Base-by-base conservation (phyloP, 2,888 invertebrate species). In the Ophion slaviceki region DNA sequence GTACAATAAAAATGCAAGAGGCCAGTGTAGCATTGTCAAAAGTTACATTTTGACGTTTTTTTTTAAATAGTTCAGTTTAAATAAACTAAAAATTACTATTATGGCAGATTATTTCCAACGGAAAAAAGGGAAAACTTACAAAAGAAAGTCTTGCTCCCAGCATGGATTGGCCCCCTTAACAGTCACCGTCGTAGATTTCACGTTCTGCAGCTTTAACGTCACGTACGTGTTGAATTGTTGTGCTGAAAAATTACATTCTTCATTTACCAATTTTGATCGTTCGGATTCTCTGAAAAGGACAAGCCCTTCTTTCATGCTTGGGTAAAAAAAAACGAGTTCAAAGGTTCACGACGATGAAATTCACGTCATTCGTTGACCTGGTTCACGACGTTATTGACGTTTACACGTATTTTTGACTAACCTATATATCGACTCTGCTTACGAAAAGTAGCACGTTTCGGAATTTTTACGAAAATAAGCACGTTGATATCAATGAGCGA, bases 61-160 rank as follows among this genome's bases (percentile, higher is more conserved):
- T 40, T 40, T 7, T 8, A 8, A 32, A 32, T 32, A 32, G 0
- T 40, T 7, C 5, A 7, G 8, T 40, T 40, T 6, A 8, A 40
- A 8, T 40, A 40, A 6, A 40, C 0, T 40, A 6, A 40, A 40
- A 6, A 40, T 40, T 45, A 45, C n/a, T 70, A 28, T 6, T 36
- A 24, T 24, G 5, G 14, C 17, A 59, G 59, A 53, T 67, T 36
- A 72, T n/a, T 45, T 24, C 32, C 70, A 77, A 64, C 20, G 7
- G 47, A 28, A 36, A 80, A 71, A 28, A 68, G 62, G 72, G 20
- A 3, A 10, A 94, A 97, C 98, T 98, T 95, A 99, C 99, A 99
- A 99, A 94, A 99, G 96, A 96, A 99, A 99, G 95, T 99, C 99
- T 95, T 99, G 99, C 95, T 99, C 99, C 99, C 99, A 99, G 95